Base-by-base conservation (phyloP, 2,888 invertebrate species). In the Nowickia ferox region DNA sequence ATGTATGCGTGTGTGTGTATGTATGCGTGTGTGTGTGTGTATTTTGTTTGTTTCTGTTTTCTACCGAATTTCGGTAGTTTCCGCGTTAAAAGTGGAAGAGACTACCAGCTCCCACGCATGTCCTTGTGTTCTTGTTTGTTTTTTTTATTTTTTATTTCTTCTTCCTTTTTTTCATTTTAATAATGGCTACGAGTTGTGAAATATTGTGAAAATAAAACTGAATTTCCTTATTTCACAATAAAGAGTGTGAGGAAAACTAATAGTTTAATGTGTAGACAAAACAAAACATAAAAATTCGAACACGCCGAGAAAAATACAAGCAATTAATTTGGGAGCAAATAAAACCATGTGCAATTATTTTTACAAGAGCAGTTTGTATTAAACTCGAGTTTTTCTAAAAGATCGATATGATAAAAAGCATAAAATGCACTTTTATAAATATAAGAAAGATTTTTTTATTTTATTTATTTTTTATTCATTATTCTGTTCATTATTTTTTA, bases 151-250 rank as follows among this genome's bases (percentile, higher is more conserved):
- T 57, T 68, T 6, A 55, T 10, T 17, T 22, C 11, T 57, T 57
- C 1, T 22, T 57, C 30, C 30, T 22, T 13, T 57, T 57, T 22
- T 57, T 19, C 10, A 22, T 57, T 17, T 5, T 30, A 5, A 30
- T 6, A 30, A 48, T 48, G 13, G 30, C 22, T 55, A 59, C 38
- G 2, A 38, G 15, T 42, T 40, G 19, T 42, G 13, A 0, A 40
- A 10, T 10, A 13, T 13, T 6, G 19, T 17, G 17, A 46, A 46
- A 48, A 65, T 9, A 15, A 46, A 74, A 61, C 30, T 76, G 10
- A 72, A 79, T 84, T 78, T 66, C 59, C 22, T 78, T 78, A 81
- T 84, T 82, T 82, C 78, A 81, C 77, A 84, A 81, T 72, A 82
- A 13, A 51, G 15, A 44, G 9, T 42, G 55, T 15, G 74, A 53